Evolutionary conservation across 2,113 vertebrate genomes (phyloP).

Genomic region (Panthera leo): DNA sequence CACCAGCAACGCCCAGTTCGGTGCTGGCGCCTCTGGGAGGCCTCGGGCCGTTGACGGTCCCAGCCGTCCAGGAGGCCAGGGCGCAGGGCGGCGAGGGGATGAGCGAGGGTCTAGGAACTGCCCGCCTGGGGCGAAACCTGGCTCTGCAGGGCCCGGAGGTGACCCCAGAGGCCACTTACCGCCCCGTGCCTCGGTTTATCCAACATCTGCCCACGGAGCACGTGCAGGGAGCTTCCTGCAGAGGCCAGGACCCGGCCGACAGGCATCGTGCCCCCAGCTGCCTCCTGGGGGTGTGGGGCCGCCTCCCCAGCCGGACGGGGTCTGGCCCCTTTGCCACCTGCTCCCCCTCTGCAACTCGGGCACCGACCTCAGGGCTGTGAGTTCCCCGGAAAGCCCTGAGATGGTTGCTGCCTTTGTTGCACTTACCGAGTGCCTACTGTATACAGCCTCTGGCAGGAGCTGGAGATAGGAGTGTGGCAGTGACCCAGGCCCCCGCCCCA

Average conservation of each 20-base stretch:
- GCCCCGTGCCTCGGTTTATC: neutral
- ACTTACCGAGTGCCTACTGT: neutral
- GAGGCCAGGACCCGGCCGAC: rapidly evolving
- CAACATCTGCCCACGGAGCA: rapidly evolving
- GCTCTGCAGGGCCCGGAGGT: neutral
- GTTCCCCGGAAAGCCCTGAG: neutral
- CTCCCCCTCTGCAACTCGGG: neutral
- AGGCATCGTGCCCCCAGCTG: rapidly evolving
- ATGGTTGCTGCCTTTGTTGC: neutral
- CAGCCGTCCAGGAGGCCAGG: rapidly evolving
- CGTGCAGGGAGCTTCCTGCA: neutral
- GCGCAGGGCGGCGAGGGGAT: neutral
- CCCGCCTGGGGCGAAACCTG: neutral
- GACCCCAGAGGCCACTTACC: too few species aligned
- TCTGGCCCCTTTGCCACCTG: neutral
- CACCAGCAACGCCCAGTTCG: neutral
- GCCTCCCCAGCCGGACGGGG: too few species aligned
- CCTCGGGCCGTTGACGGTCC: too few species aligned
- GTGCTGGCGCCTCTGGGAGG: neutral
- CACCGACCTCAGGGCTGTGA: neutral
- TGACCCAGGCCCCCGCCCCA: too few species aligned
- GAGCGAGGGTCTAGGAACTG: rapidly evolving
- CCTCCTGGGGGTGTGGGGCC: neutral
- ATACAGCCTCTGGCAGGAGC: neutral
- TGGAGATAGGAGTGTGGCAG: neutral